Conservation (phyloP, 2,113 vertebrate species). For the Mirounga angustirostris region DNA sequence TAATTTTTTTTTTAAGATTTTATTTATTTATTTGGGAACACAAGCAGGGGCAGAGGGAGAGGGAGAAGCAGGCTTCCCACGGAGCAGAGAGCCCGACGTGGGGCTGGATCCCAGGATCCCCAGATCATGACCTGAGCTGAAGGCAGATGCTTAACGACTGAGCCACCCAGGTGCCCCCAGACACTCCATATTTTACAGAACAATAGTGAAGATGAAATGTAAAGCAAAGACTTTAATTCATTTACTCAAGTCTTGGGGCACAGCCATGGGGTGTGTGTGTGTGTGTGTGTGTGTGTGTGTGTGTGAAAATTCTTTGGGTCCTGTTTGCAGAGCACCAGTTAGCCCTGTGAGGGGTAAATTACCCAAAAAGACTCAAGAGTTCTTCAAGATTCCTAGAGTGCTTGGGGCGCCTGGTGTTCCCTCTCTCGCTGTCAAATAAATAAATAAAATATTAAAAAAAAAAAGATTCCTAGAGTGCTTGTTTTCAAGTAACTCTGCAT, state of each 20-base stretch:
- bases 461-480: neutral
- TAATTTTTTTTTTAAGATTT: too few relatives aligned
- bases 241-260: neutral
- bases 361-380: neutral
- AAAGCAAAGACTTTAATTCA: neutral
- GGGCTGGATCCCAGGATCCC: too few relatives aligned
- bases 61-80: too few relatives aligned
- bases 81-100: too few relatives aligned
- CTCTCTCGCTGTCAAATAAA: too few relatives aligned
- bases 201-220: neutral
- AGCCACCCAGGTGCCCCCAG: neutral
- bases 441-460: too few relatives aligned
- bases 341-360: neutral
- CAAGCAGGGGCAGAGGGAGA: too few relatives aligned
- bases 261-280: neutral
- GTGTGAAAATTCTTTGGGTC: neutral
- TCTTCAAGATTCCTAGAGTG: neutral
- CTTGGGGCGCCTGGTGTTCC: too few relatives aligned
- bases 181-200: neutral
- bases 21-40: too few relatives aligned
- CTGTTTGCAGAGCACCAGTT: neutral
- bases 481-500: neutral
- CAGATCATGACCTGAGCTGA: too few relatives aligned
- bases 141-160: too few relatives aligned
- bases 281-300: neutral